Evolutionary conservation across 2,888 invertebrate species (phyloP), one percentile per base, ranked within the genome.

Genomic region (Agrochola litura): DNA sequence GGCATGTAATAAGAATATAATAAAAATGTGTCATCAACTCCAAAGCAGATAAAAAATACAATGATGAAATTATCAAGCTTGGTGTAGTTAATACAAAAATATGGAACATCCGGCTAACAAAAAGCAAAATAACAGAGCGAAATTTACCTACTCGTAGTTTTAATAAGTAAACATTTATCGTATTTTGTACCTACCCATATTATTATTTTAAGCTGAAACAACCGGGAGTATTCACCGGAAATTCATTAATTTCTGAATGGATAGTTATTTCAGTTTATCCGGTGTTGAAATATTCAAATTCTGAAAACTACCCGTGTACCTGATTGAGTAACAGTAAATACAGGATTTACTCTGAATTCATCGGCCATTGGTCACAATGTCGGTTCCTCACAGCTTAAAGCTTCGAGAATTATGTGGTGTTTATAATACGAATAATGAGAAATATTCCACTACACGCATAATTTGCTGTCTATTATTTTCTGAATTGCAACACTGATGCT

Each of bases 221-320:
- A 22, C 43, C 12, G n/a, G 10, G 12, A 43, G 30, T 37, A 77
- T 79, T 67, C 54, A 56, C 67, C 25, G 12, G 46, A 63, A 63
- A 81, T 74, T 67, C 19, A 63, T 73, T n/a, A 58, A 79, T 73
- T 81, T 73, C 66, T 41, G 41, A 73, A 56, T 19, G 61, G 19
- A n/a, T 61, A 56, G 25, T 49, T 60, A 30, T 65, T 60, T 60
- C 12, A 41, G 73, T 41, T 22, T 19, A 81, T 61, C 81, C 56
- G 30, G 14, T 52, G 41, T n/a, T 67, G 14, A 67, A 63, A 74
- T 49, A 81, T 67, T 81, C 61, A 49, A 73, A 67, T 56, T 74
- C 82, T 41, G 61, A 67, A 56, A 81, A 63, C 56, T 73, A 73
- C 54, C 30, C 25, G 80, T 58, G 54, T 71, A 49, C 30, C 30